Conservation (phyloP, 2,797 vertebrate genomes). For the Coregonus suidteri region DNA sequence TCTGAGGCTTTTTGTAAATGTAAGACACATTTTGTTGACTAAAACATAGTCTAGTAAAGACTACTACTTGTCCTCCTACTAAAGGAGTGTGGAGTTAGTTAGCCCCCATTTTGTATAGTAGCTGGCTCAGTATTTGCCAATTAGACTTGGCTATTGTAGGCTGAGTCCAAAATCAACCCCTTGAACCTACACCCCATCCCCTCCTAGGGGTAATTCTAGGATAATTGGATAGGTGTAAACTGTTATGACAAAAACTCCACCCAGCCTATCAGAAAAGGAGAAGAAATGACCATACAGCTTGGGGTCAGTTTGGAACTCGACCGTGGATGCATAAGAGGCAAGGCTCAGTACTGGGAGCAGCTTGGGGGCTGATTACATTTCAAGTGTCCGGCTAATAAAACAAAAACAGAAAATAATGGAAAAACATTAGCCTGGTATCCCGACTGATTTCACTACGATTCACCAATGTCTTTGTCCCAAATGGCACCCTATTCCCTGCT, state of each 20-base stretch:
- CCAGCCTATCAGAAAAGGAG: not conserved
- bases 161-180: constrained; percentile 34
- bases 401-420: constrained; percentile 41
- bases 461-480: not conserved
- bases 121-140: constrained; percentile 62
- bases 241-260: not conserved
- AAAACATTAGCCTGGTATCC: not conserved
- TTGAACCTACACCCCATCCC: not conserved
- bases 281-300: not conserved
- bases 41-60: constrained; percentile 61
- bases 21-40: constrained; percentile 69
- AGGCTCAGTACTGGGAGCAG: constrained; percentile 72
- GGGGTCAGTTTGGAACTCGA: constrained; percentile 41
- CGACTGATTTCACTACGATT: not conserved
- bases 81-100: constrained; percentile 56
- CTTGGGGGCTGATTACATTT: constrained; percentile 71
- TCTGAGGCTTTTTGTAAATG: constrained; percentile 51
- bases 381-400: constrained; percentile 68
- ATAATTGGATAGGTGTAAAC: constrained; percentile 4
- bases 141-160: constrained; percentile 51
- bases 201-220: not conserved
- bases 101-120: constrained; percentile 62
- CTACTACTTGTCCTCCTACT: constrained; percentile 49
- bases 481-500: not conserved
- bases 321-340: constrained; percentile 55